Percentiles rank a stretch among this genome's conserved stretches.
These are phyloP conservation scores for Gymnodraco acuticeps DNA, from an alignment of 2,797 vertebrate genomes.

Conservation along the genomic window DNA sequence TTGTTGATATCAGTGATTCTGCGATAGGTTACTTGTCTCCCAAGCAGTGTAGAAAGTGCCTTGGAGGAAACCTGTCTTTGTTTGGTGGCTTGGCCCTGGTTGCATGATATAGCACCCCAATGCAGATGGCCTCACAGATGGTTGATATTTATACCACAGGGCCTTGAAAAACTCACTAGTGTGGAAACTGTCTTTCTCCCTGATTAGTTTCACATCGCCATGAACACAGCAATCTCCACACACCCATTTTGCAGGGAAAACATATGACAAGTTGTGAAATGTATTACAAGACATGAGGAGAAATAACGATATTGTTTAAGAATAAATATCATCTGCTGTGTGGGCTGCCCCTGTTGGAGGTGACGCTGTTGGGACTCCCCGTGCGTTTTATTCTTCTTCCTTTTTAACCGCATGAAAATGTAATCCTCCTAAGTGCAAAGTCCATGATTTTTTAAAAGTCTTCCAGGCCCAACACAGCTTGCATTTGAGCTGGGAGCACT, in stretches of 20 bases:
- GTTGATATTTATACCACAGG: constrained; percentile 85
- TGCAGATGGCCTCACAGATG: constrained; percentile 89
- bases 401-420: constrained; percentile 66
- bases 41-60: constrained; percentile 50
- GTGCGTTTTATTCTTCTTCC: constrained; percentile 20
- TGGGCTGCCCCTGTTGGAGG: constrained; percentile 20
- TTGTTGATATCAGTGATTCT: constrained; percentile 44
- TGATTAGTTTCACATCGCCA: constrained; percentile 77
- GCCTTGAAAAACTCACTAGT: constrained; percentile 81
- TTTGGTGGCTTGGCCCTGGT: constrained; percentile 82
- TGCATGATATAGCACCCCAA: constrained; percentile 82
- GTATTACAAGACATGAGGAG: constrained; percentile 11
- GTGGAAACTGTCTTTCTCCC: constrained; percentile 82
- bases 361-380: constrained; percentile 34
- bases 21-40: constrained; percentile 48
- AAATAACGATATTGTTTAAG: constrained; percentile 27
- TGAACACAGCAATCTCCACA: constrained; percentile 51
- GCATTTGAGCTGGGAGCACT: constrained; percentile 75
- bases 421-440: constrained; percentile 80
- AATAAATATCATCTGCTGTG: constrained; percentile 21
- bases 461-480: constrained; percentile 68
- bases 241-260: constrained; percentile 42
- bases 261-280: constrained; percentile 28
- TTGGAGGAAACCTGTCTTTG: constrained; percentile 71
- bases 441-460: constrained; percentile 78